Evolutionary conservation across 1,140 invertebrate genomes (phyloP).

Genomic region (Platyscapa corneri): DNA sequence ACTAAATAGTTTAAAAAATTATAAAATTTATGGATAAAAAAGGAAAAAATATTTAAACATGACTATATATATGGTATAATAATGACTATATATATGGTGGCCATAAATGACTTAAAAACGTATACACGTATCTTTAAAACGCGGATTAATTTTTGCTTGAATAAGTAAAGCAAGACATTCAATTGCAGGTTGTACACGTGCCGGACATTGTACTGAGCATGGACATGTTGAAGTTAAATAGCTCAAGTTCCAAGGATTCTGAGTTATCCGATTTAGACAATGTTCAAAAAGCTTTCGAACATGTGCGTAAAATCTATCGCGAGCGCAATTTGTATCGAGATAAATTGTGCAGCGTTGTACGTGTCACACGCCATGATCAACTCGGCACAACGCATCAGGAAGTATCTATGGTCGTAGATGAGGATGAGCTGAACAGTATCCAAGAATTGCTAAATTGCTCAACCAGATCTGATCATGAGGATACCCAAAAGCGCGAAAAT

Average conservation of each 20-base stretch:
- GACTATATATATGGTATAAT: too few species aligned
- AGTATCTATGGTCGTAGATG: not conserved
- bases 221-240: not conserved
- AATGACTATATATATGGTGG: too few species aligned
- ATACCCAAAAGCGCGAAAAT: slow-evolving; percentile 24
- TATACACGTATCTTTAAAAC: too few species aligned
- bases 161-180: not conserved
- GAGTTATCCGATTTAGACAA: not conserved
- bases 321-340: slow-evolving; percentile 21
- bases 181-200: slow-evolving; percentile 15
- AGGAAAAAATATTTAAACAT: too few species aligned
- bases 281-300: slow-evolving; percentile 28
- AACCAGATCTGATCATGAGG: slow-evolving; percentile 26
- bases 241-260: not conserved
- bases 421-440: slow-evolving; percentile 26
- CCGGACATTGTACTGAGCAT: slow-evolving; percentile 40
- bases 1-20: too few species aligned
- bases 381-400: slow-evolving; percentile 26
- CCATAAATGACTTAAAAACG: too few species aligned
- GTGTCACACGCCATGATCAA: not conserved
- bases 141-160: not conserved
- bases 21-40: too few species aligned
- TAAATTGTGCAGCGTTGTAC: not conserved
- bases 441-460: slow-evolving; percentile 41
- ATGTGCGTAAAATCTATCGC: slow-evolving; percentile 15